Evolutionary conservation across 2,113 vertebrate species (phyloP), one percentile per base, ranked within the genome.

Genomic region (Lophotis ruficrista): DNA sequence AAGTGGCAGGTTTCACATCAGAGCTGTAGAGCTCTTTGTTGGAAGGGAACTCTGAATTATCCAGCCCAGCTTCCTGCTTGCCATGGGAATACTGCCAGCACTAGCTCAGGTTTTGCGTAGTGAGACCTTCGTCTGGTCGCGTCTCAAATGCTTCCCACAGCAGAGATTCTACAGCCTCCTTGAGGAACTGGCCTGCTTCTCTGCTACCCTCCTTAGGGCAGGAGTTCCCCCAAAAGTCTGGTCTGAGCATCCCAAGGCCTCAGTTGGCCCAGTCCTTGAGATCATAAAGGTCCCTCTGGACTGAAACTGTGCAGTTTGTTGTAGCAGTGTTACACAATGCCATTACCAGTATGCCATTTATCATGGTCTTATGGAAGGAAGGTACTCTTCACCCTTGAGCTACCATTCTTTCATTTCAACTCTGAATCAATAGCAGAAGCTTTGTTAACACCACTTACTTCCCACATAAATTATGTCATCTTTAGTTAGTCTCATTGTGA

Each of bases 41-140:
- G 68, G 58, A 86, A 48, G 77, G 76, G 62, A 81, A 5, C 93
- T 83, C 82, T 69, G 71, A 88, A 45, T 89, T 54, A 70, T 35
- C 41, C 64, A 38, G 76, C 72, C 50, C 25, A 47, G 68, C 64
- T 88, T 96, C 83, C 79, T 92, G 68, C 91, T 86, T 87, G 89
- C 47, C 83, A 33, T 1, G 2, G 64, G 64, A 65, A 25, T 38
- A 2, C 41, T 0, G 7, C 62, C 58, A 80, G 66, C 50, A 4
- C 50, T 45, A 61, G 41, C 37, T 62, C 71, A 54, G 68, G 41
- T 61, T 86, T 72, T 88, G 79, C 57, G 25, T 54, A 53, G 45
- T 6, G 2, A 8, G 27, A 21, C 66, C 57, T 87, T 86, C 83
- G 80, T 76, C 62, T 80, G 24, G n/a, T 38, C 1, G 0, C 1